These are phyloP conservation scores for Microtus oregoni DNA, from an alignment of 2,113 vertebrate genomes.

Conservation along the genomic window DNA sequence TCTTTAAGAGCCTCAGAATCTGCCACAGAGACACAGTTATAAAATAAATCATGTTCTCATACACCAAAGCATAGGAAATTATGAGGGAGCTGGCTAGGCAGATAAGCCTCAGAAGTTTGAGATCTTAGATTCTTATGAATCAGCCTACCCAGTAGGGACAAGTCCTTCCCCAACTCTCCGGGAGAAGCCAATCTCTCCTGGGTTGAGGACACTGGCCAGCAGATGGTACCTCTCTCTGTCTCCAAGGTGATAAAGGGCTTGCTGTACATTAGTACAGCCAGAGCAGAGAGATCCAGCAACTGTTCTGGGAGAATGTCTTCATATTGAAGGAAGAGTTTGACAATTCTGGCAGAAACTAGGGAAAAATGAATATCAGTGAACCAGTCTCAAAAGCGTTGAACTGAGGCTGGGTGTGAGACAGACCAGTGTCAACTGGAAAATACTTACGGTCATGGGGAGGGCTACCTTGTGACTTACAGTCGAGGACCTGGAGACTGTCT, in stretches of 20 bases:
- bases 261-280: background rate
- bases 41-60: background rate
- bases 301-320: background rate
- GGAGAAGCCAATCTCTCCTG: background rate
- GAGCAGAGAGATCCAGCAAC: background rate
- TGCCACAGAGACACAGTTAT: background rate
- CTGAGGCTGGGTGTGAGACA: background rate
- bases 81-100: background rate
- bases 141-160: background rate
- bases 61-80: background rate
- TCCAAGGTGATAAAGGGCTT: background rate
- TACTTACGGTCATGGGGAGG: background rate
- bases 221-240: background rate
- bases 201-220: background rate
- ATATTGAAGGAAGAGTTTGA: background rate
- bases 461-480: background rate
- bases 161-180: background rate
- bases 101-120: background rate
- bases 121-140: background rate
- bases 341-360: background rate
- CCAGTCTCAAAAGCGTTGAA: background rate
- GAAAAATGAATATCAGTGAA: accelerated
- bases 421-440: background rate
- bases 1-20: background rate
- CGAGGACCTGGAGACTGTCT: background rate